Evolutionary conservation across 2,888 invertebrate species (phyloP).

Genomic region (Sylvicola cinctus): DNA sequence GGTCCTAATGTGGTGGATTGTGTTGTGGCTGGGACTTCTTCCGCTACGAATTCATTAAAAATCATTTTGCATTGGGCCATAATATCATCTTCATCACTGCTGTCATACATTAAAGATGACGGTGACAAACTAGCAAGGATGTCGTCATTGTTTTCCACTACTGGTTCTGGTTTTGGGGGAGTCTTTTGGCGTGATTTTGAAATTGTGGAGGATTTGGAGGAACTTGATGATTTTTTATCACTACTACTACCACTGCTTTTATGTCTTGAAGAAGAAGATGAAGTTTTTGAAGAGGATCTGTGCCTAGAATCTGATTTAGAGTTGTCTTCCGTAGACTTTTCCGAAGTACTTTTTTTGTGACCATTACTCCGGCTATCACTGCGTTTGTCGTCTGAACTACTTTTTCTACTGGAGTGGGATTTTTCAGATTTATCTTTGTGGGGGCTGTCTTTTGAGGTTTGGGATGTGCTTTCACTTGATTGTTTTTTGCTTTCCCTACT

Average conservation of each 20-base stretch:
- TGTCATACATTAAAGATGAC: conserved; percentile 12
- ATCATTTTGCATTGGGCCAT: conserved; percentile 70
- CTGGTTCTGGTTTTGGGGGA: conserved; percentile 21
- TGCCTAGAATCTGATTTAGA: not conserved
- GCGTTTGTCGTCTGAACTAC: too few species aligned
- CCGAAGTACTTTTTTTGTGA: not conserved
- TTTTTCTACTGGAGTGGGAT: too few species aligned
- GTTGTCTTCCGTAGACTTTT: too few species aligned
- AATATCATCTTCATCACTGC: conserved; percentile 40
- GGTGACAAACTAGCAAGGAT: too few species aligned
- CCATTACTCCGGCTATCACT: not conserved
- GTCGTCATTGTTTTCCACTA: too few species aligned
- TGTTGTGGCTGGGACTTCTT: too few species aligned
- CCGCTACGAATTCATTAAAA: conserved; percentile 58
- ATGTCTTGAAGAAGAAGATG: not conserved
- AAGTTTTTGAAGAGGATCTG: not conserved
- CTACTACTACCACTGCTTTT: not conserved
- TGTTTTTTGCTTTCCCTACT: too few species aligned
- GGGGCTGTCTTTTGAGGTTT: too few species aligned
- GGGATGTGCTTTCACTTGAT: too few species aligned
- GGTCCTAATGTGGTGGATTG: too few species aligned
- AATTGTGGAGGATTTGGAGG: conserved; percentile 11
- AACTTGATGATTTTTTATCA: conserved; percentile 7
- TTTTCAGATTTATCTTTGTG: too few species aligned
- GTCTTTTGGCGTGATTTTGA: conserved; percentile 11